Evolutionary conservation across 53 echinoderm and acorn worm genomes (phyloP), one percentile per base, ranked within the genome.

Genomic region (Stichopus horrens): DNA sequence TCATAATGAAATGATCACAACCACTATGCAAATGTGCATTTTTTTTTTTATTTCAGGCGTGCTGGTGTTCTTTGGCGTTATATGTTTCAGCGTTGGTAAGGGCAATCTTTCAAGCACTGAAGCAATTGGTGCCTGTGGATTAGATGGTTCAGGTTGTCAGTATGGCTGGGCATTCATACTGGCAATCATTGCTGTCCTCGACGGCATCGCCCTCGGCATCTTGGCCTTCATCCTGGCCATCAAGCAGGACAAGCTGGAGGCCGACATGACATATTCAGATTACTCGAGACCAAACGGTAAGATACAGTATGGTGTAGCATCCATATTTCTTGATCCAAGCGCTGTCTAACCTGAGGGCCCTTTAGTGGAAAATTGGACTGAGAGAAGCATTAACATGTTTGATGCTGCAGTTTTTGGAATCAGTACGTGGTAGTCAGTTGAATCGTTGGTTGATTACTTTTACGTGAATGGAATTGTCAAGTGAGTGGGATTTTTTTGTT

Each of bases 141-240:
- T 87, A 4, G 83, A 90, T 9, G 93, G 90, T 4, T 7, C 1
- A 7, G 0, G 19, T 11, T 97, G 97, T 55, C 88, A 92, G 68
- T 88, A 95, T 11, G 92, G 97, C 21, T 97, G 97, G 97, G 95
- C 93, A 59, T 97, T 95, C 90, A 92, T 90, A 86, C 92, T 97
- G 10, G 97, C 97, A 16, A 97, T 97, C 80, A 89, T 97, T 54
- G 95, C 92, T 16, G 91, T 97, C 19, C 95, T 97, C 75, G 97
- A 97, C 67, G 97, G 95, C 60, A 88, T 94, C 67, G 94, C 94
- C n/a, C 88, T 97, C 14, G 97, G 95, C 63, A 88, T 97, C 56
- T 74, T 97, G 58, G 97, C 97, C 51, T 93, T 95, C 77, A 94
- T 97, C 73, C 85, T 97, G 76, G 97, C 97, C 65, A 95, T 91